Evolutionary conservation across 2,797 vertebrate genomes (phyloP).

Genomic region (Thamnophis elegans): DNA sequence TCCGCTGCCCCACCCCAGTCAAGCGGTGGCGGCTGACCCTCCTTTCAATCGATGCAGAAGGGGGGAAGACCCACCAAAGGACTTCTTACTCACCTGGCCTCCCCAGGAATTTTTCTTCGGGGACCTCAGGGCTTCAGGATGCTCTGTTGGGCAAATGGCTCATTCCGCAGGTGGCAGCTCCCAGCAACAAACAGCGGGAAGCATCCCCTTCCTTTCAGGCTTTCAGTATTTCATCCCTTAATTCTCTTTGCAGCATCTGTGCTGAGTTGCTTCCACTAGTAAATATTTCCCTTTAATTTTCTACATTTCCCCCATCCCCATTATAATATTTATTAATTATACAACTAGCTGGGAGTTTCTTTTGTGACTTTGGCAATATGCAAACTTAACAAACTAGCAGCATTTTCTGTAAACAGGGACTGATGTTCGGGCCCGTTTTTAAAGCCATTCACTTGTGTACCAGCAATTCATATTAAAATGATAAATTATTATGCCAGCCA

Average conservation of each 20-base stretch:
- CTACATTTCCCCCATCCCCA: no score
- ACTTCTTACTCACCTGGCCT: neutral
- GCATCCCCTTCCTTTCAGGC: neutral
- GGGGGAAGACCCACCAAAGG: neutral
- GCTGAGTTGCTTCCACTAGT: neutral
- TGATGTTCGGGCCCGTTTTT: neutral
- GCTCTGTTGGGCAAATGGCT: neutral
- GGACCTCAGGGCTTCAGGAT: neutral
- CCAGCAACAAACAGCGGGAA: neutral
- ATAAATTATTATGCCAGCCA: neutral
- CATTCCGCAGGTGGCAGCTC: neutral
- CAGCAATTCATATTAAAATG: neutral
- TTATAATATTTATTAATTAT: neutral
- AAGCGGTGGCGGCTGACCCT: fast-evolving
- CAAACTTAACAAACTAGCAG: neutral
- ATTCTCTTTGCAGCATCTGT: neutral
- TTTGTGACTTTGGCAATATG: neutral
- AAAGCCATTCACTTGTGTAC: neutral
- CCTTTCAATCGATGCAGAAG: neutral
- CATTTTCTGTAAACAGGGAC: neutral
- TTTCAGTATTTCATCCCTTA: neutral
- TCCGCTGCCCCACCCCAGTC: neutral
- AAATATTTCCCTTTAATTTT: neutral
- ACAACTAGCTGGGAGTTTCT: neutral
- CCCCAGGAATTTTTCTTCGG: neutral